Percentiles rank a stretch among this genome's conserved stretches.
These are phyloP conservation scores for Coremacera marginata DNA, from an alignment of 2,888 invertebrate species.

Conservation along the genomic window DNA sequence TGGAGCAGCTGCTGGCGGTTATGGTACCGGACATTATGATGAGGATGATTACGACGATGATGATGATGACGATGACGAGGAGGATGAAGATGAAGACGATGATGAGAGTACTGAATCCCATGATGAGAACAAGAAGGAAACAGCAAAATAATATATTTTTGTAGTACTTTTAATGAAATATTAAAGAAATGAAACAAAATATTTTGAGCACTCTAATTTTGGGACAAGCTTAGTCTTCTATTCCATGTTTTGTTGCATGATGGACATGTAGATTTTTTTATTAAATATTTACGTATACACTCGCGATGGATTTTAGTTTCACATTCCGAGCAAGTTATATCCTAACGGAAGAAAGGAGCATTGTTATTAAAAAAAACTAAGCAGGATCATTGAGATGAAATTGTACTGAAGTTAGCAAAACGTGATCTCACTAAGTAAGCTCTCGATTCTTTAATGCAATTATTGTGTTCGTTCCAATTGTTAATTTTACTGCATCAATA, in stretches of 20 bases:
- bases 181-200: background rate
- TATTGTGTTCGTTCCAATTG: no score
- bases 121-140: slow-evolving; percentile 40
- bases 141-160: slow-evolving; percentile 22
- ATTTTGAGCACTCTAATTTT: background rate
- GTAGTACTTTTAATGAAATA: background rate
- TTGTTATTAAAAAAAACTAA: background rate
- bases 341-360: slow-evolving; percentile 44
- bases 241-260: slow-evolving; percentile 53
- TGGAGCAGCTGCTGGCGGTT: slow-evolving; percentile 47
- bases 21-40: slow-evolving; percentile 38
- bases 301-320: slow-evolving; percentile 53
- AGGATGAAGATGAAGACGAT: slow-evolving; percentile 53
- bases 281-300: slow-evolving; percentile 55
- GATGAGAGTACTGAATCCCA: slow-evolving; percentile 54
- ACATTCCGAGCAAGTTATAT: slow-evolving; percentile 53
- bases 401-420: no score
- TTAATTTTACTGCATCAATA: no score
- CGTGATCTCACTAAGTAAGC: no score
- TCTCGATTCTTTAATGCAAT: no score
- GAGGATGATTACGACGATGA: slow-evolving; percentile 67
- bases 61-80: slow-evolving; percentile 57
- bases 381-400: background rate
- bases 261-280: slow-evolving; percentile 55
- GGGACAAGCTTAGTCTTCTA: slow-evolving; percentile 45